Conservation (phyloP, 2,113 vertebrate genomes). For the Neotoma lepida region DNA sequence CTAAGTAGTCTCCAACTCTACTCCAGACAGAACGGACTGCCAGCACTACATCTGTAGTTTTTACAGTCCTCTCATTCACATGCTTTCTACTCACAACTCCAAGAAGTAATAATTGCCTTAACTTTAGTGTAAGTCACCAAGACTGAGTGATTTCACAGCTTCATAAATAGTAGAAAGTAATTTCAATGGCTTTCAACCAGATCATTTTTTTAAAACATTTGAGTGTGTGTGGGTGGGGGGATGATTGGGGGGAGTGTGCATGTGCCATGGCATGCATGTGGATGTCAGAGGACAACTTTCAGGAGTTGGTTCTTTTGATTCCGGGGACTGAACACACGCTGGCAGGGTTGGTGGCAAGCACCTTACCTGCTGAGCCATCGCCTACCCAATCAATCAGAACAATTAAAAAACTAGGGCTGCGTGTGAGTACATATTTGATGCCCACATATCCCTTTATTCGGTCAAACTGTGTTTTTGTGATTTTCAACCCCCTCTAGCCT, state of each 20-base stretch:
- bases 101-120: neutral
- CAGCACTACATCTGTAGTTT: neutral
- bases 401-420: neutral
- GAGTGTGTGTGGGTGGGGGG: neutral
- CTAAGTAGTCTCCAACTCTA: neutral
- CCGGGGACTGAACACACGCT: too few relatives aligned
- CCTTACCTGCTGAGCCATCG: neutral
- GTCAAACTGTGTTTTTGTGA: neutral
- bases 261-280: neutral
- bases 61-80: neutral
- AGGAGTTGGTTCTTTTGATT: too few relatives aligned
- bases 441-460: neutral
- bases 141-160: neutral
- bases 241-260: too few relatives aligned
- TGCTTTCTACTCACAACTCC: constrained; percentile 26
- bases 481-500: neutral
- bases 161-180: constrained; percentile 33
- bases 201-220: neutral
- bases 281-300: neutral
- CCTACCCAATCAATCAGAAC: neutral
- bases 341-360: neutral
- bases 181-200: neutral
- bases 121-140: neutral
- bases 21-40: neutral
- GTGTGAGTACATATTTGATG: too few relatives aligned